These are phyloP conservation scores for Podocnemis expansa DNA, from an alignment of 2,113 vertebrate species.

Conservation along the genomic window DNA sequence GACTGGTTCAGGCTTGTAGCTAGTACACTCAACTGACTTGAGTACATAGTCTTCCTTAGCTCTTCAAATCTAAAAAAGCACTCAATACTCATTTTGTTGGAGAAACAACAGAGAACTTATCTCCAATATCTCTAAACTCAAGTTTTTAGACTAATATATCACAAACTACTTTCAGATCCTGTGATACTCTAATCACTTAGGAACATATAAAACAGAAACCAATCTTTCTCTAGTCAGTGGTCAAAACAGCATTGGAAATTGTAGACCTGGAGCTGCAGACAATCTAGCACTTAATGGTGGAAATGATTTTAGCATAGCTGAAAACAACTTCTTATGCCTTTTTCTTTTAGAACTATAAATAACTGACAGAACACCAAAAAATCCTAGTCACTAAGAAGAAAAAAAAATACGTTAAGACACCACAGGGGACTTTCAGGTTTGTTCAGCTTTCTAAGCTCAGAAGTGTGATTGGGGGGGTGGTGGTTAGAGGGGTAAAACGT, in stretches of 20 bases:
- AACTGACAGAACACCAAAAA: neutral
- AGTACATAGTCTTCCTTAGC: neutral
- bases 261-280: accelerated
- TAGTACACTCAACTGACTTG: neutral
- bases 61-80: neutral
- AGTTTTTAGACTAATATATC: neutral
- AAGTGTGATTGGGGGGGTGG: neutral
- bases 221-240: neutral
- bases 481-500: neutral
- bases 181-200: neutral
- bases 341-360: neutral
- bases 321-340: neutral
- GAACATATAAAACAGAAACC: neutral
- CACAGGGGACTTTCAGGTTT: neutral
- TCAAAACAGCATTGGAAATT: neutral
- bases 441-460: neutral
- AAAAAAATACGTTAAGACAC: neutral
- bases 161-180: neutral
- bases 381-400: neutral
- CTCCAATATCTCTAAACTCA: neutral
- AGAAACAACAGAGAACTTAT: neutral
- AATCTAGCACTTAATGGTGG: neutral
- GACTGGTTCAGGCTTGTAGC: neutral
- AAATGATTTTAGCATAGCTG: neutral
- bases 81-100: neutral